These are phyloP conservation scores for Amitus sp. DNA, from an alignment of 2,888 invertebrate species.

Conservation along the genomic window DNA sequence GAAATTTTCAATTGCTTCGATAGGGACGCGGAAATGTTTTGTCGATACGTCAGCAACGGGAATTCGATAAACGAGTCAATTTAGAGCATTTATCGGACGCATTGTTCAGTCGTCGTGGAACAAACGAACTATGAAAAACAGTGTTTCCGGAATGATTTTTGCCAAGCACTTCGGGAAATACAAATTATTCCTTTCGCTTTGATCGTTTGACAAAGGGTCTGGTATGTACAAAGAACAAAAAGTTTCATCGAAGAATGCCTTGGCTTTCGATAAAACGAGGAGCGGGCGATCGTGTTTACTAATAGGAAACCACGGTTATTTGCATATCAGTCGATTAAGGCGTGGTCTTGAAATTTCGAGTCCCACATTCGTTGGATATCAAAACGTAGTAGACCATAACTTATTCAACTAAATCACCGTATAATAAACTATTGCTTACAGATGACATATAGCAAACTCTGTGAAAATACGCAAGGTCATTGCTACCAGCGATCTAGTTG, in stretches of 20 bases:
- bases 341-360: no score
- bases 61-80: slow-evolving; percentile 18
- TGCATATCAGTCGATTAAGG: slow-evolving; percentile 49
- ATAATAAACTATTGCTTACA: no score
- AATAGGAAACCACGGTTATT: slow-evolving; percentile 34
- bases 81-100: slow-evolving; percentile 11
- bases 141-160: no score
- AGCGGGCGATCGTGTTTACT: slow-evolving; percentile 26
- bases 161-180: background rate
- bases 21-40: no score
- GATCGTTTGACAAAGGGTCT: no score
- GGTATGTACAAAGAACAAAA: background rate
- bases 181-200: background rate
- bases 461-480: no score
- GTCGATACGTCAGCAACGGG: slow-evolving; percentile 5
- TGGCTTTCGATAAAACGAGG: background rate
- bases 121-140: slow-evolving; percentile 11
- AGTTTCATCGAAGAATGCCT: background rate
- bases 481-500: slow-evolving; percentile 26
- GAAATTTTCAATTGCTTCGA: slow-evolving; percentile 22
- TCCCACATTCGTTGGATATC: no score
- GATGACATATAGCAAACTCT: no score
- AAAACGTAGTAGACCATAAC: no score
- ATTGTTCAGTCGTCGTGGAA: slow-evolving; percentile 19
- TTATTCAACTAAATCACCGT: no score